Conservation (phyloP, 2,113 vertebrate species). For the Scophthalmus maximus region DNA sequence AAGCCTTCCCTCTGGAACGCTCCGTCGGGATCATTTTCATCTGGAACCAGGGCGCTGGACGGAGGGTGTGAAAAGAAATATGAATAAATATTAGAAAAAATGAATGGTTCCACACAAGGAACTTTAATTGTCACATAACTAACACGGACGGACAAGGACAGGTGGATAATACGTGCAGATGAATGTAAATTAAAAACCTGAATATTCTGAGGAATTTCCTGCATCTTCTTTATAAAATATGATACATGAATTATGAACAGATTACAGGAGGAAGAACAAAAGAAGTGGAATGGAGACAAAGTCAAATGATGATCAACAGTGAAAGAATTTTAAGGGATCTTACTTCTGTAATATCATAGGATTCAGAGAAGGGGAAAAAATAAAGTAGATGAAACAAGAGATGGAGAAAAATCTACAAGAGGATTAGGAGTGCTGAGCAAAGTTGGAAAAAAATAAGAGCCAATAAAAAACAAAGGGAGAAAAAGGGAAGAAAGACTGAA, state of each 20-base stretch:
- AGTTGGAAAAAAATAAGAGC: not conserved
- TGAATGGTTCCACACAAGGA: no score
- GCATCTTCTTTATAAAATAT: not conserved
- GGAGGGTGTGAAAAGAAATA: not conserved
- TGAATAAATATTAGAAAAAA: no score
- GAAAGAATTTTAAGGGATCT: not conserved
- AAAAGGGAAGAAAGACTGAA: not conserved
- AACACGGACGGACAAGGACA: not conserved
- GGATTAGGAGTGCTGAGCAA: not conserved
- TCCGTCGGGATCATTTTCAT: constrained; percentile 86
- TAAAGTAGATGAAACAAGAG: not conserved
- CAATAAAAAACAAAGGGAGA: no score
- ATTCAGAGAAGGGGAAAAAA: not conserved
- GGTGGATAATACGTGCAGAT: no score
- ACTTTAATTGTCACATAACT: not conserved
- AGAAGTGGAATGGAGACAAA: not conserved
- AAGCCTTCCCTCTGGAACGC: constrained; percentile 96
- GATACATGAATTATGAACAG: not conserved
- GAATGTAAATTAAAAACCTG: not conserved
- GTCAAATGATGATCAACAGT: not conserved
- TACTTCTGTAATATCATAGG: not conserved
- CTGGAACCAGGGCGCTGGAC: constrained; percentile 86
- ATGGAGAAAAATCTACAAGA: not conserved
- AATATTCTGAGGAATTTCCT: not conserved
- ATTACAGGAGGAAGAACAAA: not conserved